These are phyloP conservation scores for Chrysopilus asiliformis DNA, from an alignment of 2,888 invertebrate species.

Conservation along the genomic window DNA sequence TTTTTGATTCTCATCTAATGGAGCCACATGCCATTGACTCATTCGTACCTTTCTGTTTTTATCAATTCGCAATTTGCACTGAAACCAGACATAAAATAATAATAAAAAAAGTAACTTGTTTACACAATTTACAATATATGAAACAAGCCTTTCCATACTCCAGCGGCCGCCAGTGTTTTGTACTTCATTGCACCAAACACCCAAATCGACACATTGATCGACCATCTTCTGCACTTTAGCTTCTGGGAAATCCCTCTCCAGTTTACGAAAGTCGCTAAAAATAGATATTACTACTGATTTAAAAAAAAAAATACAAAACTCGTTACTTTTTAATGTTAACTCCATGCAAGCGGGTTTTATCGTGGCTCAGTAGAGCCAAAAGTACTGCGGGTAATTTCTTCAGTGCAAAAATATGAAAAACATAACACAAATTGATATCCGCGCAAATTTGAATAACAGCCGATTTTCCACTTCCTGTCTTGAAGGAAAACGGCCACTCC, in stretches of 20 bases:
- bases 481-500: slow-evolving; percentile 51
- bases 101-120: slow-evolving; percentile 1
- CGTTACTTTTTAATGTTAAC: slow-evolving; percentile 48
- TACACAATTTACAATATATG: slow-evolving; percentile 36
- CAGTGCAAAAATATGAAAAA: slow-evolving; percentile 44
- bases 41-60: slow-evolving; percentile 44
- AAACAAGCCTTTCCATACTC: slow-evolving; percentile 46
- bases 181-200: slow-evolving; percentile 42
- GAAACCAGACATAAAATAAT: slow-evolving; percentile 14
- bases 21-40: slow-evolving; percentile 47
- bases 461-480: slow-evolving; percentile 45
- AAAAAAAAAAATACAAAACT: slow-evolving; percentile 1
- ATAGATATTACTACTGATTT: neutral
- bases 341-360: slow-evolving; percentile 45
- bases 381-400: slow-evolving; percentile 44
- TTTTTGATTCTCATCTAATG: slow-evolving; percentile 41
- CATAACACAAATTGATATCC: slow-evolving; percentile 39
- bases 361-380: slow-evolving; percentile 40
- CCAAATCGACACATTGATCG: slow-evolving; percentile 45
- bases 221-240: slow-evolving; percentile 40
- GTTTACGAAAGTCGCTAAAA: slow-evolving; percentile 45
- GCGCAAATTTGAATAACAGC: slow-evolving; percentile 49
- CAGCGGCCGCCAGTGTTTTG: slow-evolving; percentile 40
- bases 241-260: slow-evolving; percentile 46
- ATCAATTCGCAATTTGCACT: slow-evolving; percentile 40